Evolutionary conservation across 2,797 vertebrate genomes (phyloP).

Genomic region (Sebastes hopkinsi): DNA sequence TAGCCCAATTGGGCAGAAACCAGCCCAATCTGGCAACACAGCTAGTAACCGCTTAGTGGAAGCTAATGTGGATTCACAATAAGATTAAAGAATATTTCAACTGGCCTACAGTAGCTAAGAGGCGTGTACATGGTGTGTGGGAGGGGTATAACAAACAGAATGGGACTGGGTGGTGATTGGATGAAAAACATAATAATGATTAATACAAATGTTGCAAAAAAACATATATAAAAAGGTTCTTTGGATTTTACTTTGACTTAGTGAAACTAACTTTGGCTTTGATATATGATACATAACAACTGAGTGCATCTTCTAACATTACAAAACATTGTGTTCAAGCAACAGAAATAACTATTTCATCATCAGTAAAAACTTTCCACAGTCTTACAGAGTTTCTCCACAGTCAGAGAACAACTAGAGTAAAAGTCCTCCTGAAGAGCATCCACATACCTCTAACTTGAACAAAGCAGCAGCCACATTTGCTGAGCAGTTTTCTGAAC

Average conservation of each 20-base stretch:
- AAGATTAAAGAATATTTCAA: not conserved
- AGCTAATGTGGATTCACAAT: not conserved
- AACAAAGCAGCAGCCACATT: conserved; percentile 89
- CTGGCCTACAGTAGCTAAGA: not conserved
- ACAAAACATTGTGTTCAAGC: not conserved
- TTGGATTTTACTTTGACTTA: not conserved
- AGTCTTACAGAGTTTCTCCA: too few relatives aligned
- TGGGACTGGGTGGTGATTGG: not conserved
- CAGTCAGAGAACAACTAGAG: not conserved
- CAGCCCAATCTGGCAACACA: too few relatives aligned
- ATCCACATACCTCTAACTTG: conserved; percentile 84
- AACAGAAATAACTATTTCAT: not conserved
- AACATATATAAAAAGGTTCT: not conserved
- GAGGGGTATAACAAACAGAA: not conserved
- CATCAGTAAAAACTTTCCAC: not conserved
- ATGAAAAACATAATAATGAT: not conserved
- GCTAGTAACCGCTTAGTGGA: too few relatives aligned
- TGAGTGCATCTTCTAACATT: not conserved
- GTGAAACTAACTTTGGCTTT: not conserved
- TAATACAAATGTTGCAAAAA: not conserved
- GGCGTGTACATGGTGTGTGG: not conserved
- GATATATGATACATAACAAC: not conserved
- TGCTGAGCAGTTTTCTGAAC: conserved; percentile 89
- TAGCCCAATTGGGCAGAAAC: too few relatives aligned
- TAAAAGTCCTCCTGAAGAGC: not conserved